Percentiles rank a stretch among this genome's conserved stretches.
These are phyloP conservation scores for Setipinna tenuifilis DNA, from an alignment of 2,797 vertebrate genomes.

Conservation along the genomic window DNA sequence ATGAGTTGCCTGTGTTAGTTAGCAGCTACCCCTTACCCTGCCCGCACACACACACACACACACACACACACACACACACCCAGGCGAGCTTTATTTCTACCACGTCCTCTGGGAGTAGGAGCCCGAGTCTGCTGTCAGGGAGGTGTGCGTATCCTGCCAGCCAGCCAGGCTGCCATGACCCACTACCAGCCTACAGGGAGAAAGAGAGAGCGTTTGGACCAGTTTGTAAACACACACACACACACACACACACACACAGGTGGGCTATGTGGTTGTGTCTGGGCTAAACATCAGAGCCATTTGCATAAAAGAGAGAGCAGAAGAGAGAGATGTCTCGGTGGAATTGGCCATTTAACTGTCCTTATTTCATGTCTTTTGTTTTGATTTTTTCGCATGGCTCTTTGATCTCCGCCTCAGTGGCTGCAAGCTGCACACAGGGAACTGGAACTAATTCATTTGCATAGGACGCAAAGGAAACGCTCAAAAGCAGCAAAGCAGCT, in stretches of 20 bases:
- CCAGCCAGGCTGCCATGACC: too few relatives aligned
- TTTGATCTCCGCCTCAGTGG: conserved; percentile 31
- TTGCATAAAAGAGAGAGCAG: background rate
- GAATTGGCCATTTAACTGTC: conserved; percentile 22
- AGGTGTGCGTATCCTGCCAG: too few relatives aligned
- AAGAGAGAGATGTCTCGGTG: conserved; percentile 1
- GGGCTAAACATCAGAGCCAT: background rate
- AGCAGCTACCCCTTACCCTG: background rate
- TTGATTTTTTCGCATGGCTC: background rate
- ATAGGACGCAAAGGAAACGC: conserved; percentile 67
- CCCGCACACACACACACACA: too few relatives aligned
- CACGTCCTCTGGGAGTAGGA: background rate
- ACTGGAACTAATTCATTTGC: conserved; percentile 61
- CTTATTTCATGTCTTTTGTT: conserved; percentile 22
- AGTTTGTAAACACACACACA: conserved; percentile 22
- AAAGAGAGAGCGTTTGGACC: background rate
- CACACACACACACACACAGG: conserved; percentile 20
- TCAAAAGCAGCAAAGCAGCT: background rate
- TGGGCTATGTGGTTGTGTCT: background rate
- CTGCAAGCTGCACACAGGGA: conserved; percentile 60
- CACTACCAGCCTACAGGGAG: background rate
- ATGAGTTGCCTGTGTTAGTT: background rate
- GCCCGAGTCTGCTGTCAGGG: background rate
- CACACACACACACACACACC: background rate
- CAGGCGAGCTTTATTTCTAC: background rate